phyloP scores from a whole-genome alignment of 1,140 invertebrate genomes.

The Listronotus oregonensis region DNA sequence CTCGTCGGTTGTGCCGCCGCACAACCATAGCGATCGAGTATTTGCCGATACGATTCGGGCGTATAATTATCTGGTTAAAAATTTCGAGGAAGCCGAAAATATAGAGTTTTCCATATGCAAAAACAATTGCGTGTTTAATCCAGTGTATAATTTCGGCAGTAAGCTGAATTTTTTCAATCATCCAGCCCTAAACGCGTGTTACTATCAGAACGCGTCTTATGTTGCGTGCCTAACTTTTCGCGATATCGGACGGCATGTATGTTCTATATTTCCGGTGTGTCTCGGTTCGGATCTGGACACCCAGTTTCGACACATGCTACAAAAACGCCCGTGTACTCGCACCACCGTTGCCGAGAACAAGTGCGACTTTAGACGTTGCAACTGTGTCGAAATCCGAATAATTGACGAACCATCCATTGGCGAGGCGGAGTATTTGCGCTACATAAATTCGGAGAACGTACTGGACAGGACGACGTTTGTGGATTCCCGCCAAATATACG shows the following conservation, averaged over 20 bases:
- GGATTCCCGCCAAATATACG: neutral
- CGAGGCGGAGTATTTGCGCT: slow-evolving; percentile 1
- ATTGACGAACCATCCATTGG: neutral
- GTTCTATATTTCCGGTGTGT: neutral
- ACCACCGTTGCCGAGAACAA: slow-evolving; percentile 1
- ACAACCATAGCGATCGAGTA: neutral
- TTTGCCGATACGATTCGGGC: neutral
- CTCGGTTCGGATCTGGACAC: slow-evolving; percentile 1
- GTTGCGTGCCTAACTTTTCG: slow-evolving; percentile 1
- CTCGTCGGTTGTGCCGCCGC: slow-evolving; percentile 1
- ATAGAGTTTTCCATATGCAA: neutral
- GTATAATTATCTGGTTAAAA: slow-evolving; percentile 1
- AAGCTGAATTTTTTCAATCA: no score
- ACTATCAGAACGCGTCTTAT: no score
- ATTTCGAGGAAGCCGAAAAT: slow-evolving; percentile 1
- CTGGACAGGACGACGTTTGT: neutral
- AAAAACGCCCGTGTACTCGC: slow-evolving; percentile 1
- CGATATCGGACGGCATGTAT: neutral
- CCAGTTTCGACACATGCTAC: neutral
- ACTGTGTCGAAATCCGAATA: slow-evolving; percentile 1
- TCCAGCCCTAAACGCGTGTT: no score
- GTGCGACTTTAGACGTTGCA: neutral
- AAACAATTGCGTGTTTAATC: neutral
- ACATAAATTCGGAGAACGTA: neutral
- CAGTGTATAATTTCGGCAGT: neutral